Percentiles rank a stretch among this genome's conserved stretches.
These are phyloP conservation scores for Cyprinus carpio DNA, from an alignment of 2,113 vertebrate species.

Conservation along the genomic window DNA sequence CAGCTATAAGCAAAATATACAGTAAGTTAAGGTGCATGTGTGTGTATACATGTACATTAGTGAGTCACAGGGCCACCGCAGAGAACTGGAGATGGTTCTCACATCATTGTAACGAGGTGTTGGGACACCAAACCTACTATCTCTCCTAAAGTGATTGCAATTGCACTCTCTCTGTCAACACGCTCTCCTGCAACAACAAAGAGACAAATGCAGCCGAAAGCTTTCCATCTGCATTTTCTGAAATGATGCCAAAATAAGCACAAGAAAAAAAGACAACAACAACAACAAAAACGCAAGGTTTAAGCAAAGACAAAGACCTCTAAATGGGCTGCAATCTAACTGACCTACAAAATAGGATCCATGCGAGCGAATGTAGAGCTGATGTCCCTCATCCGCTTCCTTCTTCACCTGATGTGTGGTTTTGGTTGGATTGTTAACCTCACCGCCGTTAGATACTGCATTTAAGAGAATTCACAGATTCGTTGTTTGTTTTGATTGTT, in stretches of 20 bases:
- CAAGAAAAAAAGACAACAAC: neutral
- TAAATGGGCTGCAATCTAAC: constrained; percentile 40
- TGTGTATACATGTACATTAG: constrained; percentile 70
- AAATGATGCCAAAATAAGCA: neutral
- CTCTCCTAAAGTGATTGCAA: constrained; percentile 65
- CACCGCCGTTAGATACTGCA: constrained; percentile 61
- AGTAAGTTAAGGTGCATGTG: neutral
- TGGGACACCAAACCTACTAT: constrained; percentile 75
- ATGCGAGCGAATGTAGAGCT: constrained; percentile 78
- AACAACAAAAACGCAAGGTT: neutral
- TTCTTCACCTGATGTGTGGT: constrained; percentile 72
- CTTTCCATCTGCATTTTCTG: neutral
- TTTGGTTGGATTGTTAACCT: constrained; percentile 82
- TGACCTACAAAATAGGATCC: constrained; percentile 79
- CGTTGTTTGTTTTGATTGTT: neutral
- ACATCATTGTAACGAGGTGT: constrained; percentile 84
- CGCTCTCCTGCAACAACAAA: constrained; percentile 75
- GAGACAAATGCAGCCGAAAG: neutral
- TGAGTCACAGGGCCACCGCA: constrained; percentile 76
- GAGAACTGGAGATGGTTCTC: constrained; percentile 64
- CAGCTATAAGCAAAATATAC: neutral
- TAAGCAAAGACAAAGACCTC: neutral
- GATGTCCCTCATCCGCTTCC: constrained; percentile 75
- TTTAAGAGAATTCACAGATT: neutral
- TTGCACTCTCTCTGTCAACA: constrained; percentile 84